Evolutionary conservation across 2,113 vertebrate species (phyloP).

Genomic region (Eulemur rufifrons): DNA sequence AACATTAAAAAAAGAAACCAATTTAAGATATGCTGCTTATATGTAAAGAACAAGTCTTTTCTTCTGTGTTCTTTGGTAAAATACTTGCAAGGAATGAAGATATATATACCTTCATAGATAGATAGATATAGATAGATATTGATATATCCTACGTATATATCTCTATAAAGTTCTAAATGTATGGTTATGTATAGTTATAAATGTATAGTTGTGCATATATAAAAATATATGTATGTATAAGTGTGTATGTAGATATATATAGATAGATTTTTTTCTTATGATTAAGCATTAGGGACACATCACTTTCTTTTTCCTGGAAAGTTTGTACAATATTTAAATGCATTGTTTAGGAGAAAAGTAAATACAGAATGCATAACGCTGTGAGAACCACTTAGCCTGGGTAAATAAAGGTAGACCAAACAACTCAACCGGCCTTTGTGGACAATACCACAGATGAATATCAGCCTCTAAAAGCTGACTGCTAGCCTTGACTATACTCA

Average conservation of each 20-base stretch:
- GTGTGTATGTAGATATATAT: neutral
- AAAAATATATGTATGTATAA: conserved; percentile 26
- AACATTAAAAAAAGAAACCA: conserved; percentile 60
- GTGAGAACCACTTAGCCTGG: neutral
- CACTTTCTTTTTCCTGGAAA: conserved; percentile 52
- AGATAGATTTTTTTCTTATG: conserved; percentile 20
- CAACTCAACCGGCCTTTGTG: neutral
- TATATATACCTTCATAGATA: neutral
- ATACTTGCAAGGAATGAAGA: conserved; percentile 45
- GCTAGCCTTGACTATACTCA: neutral
- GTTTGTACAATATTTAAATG: neutral
- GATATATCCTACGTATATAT: neutral
- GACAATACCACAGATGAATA: neutral
- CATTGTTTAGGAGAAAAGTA: neutral
- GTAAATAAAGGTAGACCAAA: neutral
- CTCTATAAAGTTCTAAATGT: neutral
- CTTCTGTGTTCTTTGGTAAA: conserved; percentile 40
- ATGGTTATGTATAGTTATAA: conserved; percentile 3
- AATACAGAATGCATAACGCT: neutral
- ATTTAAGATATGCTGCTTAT: conserved; percentile 44
- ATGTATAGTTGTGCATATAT: conserved; percentile 46
- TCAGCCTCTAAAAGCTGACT: neutral
- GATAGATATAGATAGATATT: neutral
- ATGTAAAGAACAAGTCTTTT: conserved; percentile 33
- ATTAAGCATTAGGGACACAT: conserved; percentile 33